Base-by-base conservation (phyloP, 2,797 vertebrate species). In the Clarias pachynema region DNA sequence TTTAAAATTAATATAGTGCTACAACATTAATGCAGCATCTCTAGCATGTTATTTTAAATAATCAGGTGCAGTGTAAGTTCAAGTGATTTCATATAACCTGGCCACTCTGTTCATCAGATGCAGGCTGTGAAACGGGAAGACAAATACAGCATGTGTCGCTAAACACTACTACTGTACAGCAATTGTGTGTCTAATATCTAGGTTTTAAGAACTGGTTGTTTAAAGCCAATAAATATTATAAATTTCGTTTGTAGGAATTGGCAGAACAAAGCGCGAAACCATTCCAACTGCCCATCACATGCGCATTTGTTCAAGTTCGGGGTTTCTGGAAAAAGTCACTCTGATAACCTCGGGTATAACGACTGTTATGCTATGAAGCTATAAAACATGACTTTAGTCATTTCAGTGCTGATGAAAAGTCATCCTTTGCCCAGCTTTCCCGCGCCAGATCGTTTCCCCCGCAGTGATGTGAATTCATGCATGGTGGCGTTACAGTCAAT, bases 341-440 rank as follows among this genome's bases (percentile, higher is more conserved):
- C 7, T 22, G n/a, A 80, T 65, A 16, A 31, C 24, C 37, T 26
- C 8, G 34, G 7, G 2, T 20, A 29, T 44, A 1, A 40, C 31
- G 5, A n/a, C 34, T 29, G 24, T 10, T 66, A 29, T 80, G 10
- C 26, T 80, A 31, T 81, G 31, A 14, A 53, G n/a, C 8, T 31
- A 40, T 20, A 81, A 62, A 79, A 18, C 22, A 15, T n/a, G 31
- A n/a, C 75, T 79, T 62, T 40, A 40, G 34, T 62, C 31, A 9
- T 62, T 60, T 79, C 6, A 62, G n/a, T 40, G 22, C 56, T 0
- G 12, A n/a, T 62, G 57, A 31, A 79, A 62, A 40, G 22, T 8
- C 77, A 40, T 12, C 57, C 31, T 66, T 66, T 88, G 91, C 89
- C 88, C 88, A 87, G 87, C 86, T 63, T 40, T 63, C 34, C 77